Conservation (phyloP, 1,140 invertebrate species). For the Calosoma granatense region DNA sequence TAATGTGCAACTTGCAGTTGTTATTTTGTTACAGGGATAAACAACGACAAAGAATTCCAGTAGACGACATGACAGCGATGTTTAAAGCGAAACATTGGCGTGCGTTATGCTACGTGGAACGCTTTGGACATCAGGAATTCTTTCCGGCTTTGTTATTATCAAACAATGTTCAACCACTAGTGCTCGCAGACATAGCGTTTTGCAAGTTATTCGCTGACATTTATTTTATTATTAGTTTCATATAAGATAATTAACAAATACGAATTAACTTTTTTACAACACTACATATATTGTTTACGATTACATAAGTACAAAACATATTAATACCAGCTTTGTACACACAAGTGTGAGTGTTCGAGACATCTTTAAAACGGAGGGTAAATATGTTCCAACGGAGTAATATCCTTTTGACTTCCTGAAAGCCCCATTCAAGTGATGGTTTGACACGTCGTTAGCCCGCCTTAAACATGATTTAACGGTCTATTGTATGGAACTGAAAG, state of each 20-base stretch:
- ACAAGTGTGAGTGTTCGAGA: too few species aligned
- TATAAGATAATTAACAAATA: too few species aligned
- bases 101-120: not conserved
- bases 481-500: too few species aligned
- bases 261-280: too few species aligned
- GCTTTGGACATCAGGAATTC: constrained; percentile 1
- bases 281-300: too few species aligned
- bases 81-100: not conserved
- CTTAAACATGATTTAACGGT: not conserved
- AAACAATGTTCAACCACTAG: not conserved
- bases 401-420: not conserved
- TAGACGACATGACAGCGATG: not conserved
- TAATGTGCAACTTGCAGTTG: too few species aligned
- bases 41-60: not conserved
- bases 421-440: not conserved
- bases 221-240: not conserved
- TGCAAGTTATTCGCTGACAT: not conserved
- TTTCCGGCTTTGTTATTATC: not conserved
- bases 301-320: not conserved
- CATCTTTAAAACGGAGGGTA: not conserved
- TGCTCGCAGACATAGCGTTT: not conserved
- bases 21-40: too few species aligned
- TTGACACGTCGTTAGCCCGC: not conserved
- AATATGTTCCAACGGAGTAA: not conserved
- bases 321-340: too few species aligned